These are phyloP conservation scores for Musca domestica DNA, from an alignment of 1,140 invertebrate species.

Conservation along the genomic window DNA sequence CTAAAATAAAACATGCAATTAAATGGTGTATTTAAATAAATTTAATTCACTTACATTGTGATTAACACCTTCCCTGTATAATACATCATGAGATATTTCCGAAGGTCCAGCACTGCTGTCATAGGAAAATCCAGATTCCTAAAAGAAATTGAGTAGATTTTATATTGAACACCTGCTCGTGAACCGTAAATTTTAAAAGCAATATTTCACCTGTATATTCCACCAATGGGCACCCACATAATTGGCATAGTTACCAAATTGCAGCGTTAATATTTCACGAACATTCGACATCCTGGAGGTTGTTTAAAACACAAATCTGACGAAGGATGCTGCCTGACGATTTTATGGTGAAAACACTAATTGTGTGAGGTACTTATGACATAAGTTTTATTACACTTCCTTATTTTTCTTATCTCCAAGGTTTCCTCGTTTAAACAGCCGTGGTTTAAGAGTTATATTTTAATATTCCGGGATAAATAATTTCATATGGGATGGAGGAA, in stretches of 20 bases:
- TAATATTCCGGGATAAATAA: too few relatives aligned
- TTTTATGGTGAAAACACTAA: too few relatives aligned
- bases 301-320: too few relatives aligned
- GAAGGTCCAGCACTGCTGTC: constrained; percentile 63
- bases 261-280: constrained; percentile 77
- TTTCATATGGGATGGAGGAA: too few relatives aligned
- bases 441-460: too few relatives aligned
- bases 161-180: background rate
- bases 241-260: constrained; percentile 88
- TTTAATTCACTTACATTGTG: constrained; percentile 56
- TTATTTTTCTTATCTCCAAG: too few relatives aligned
- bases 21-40: background rate
- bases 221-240: constrained; percentile 88
- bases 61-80: constrained; percentile 77
- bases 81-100: constrained; percentile 72
- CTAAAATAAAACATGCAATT: constrained; percentile 54
- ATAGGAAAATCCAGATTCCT: constrained; percentile 64
- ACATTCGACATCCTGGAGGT: constrained; percentile 6
- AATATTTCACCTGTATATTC: constrained; percentile 77
- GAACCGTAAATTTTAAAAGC: background rate
- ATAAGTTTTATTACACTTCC: too few relatives aligned
- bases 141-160: constrained; percentile 38
- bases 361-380: too few relatives aligned
- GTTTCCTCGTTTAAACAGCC: too few relatives aligned
- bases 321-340: too few relatives aligned